Conservation (phyloP, 2,888 invertebrate species). For the Thymelicus sylvestris region DNA sequence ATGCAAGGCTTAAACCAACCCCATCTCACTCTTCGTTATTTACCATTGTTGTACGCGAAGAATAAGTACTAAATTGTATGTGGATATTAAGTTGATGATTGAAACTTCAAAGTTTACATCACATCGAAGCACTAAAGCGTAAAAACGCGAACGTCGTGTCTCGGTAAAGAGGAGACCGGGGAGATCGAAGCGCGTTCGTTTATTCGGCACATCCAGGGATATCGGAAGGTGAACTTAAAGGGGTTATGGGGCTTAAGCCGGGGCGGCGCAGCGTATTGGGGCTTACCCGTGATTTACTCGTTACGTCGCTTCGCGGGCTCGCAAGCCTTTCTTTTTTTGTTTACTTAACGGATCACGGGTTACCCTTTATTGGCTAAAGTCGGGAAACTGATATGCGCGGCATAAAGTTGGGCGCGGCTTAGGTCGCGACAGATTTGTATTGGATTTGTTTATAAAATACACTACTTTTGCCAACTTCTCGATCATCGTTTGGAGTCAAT, state of each 20-base stretch:
- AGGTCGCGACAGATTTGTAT: constrained; percentile 70
- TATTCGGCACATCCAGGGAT: constrained; percentile 58
- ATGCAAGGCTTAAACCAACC: no score
- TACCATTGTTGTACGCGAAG: no score
- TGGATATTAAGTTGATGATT: background rate
- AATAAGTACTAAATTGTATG: no score
- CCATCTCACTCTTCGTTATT: no score
- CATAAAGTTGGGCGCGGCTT: constrained; percentile 74
- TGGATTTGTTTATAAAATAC: constrained; percentile 47
- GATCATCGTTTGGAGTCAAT: constrained; percentile 20
- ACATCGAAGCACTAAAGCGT: constrained; percentile 11
- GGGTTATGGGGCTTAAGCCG: constrained; percentile 71
- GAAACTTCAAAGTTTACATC: constrained; percentile 7
- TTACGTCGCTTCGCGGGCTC: constrained; percentile 67
- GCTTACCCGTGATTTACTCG: constrained; percentile 81
- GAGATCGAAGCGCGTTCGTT: constrained; percentile 48
- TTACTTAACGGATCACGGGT: constrained; percentile 82
- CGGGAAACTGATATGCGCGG: constrained; percentile 79
- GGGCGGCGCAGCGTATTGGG: constrained; percentile 70
- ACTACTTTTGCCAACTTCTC: constrained; percentile 1
- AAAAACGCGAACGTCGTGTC: constrained; percentile 35
- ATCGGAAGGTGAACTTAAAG: constrained; percentile 74
- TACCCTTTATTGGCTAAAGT: constrained; percentile 82
- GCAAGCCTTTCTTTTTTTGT: constrained; percentile 75
- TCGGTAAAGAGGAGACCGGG: constrained; percentile 24